Percentiles rank a stretch among this genome's conserved stretches.
These are phyloP conservation scores for Lophotriccus pileatus DNA, from an alignment of 2,797 vertebrate species.

Conservation along the genomic window DNA sequence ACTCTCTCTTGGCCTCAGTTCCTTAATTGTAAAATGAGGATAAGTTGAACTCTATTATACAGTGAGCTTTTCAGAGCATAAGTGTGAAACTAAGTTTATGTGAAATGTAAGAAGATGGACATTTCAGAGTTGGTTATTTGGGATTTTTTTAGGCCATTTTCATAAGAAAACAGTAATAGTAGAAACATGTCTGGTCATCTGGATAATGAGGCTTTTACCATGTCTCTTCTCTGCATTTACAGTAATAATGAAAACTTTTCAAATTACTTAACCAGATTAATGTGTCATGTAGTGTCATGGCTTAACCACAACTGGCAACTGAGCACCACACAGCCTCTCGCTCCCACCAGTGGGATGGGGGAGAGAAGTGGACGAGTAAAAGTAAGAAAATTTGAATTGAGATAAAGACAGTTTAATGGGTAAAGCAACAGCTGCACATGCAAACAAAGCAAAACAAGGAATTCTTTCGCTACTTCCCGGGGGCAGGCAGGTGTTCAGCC, in stretches of 20 bases:
- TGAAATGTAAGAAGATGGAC: neutral
- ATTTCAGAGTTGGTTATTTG: neutral
- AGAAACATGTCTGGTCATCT: neutral
- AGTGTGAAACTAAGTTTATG: neutral
- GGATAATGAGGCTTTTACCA: neutral
- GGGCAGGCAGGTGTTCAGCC: neutral
- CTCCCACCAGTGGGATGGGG: neutral
- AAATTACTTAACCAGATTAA: neutral
- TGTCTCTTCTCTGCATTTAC: neutral
- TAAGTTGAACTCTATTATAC: neutral
- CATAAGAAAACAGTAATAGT: neutral
- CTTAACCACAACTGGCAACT: neutral
- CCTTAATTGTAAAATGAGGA: neutral
- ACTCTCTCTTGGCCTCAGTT: neutral
- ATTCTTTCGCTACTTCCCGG: neutral
- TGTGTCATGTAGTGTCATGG: neutral
- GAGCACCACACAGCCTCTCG: neutral
- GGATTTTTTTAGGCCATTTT: rapidly evolving
- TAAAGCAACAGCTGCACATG: neutral
- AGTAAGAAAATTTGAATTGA: neutral
- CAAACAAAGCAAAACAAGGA: neutral
- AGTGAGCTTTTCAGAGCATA: neutral
- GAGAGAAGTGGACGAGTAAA: neutral
- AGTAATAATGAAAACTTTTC: neutral
- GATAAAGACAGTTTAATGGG: neutral